Evolutionary conservation across 2,888 invertebrate species (phyloP), one percentile per base, ranked within the genome.

Genomic region (Drosophila parthenogenetica): DNA sequence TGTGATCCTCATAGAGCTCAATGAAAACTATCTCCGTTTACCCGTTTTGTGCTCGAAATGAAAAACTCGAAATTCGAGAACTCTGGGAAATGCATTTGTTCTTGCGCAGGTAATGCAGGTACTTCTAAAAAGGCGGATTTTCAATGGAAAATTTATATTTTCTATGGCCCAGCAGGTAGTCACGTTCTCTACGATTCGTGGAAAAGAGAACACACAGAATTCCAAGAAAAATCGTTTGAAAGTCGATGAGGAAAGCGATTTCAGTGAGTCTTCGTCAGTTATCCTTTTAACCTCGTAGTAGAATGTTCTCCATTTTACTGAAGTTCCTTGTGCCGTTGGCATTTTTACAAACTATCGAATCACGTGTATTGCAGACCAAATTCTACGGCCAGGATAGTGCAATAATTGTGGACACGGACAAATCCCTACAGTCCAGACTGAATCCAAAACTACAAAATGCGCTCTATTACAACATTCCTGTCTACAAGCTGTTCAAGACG

Each of bases 371-470:
- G 35, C 51, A 59, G 13, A 80, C 87, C 0, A 79, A 78, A 32
- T 85, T 85, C 54, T 72, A 79, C 61, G 81, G 77, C 4, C 80
- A 81, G 50, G 89, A 90, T 43, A 84, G 88, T 66, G 77, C 80
- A 8, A 40, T 83, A 10, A 82, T 82, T 45, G 77, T 83, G 13
- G 87, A 89, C 50, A 63, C 79, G 3, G 81, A 76, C 17, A 78
- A 68, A 51, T 46, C 54, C 5, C 3, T 54, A n/a, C 54, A 54
- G 43, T 37, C 59, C 5, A 53, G 53, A 13, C 0, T 58, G 17
- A 50, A 69, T 65, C 54, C 80, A 17, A 86, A 74, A 35, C 37
- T 81, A 10, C 69, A 73, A 29, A 79, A 75, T 72, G 72, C 75
- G n/a, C 57, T 75, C 16, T 69, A 78, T 53, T 86, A 79, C 59